Conservation (phyloP, 1,140 invertebrate genomes). For the Drosophila arizonae region DNA sequence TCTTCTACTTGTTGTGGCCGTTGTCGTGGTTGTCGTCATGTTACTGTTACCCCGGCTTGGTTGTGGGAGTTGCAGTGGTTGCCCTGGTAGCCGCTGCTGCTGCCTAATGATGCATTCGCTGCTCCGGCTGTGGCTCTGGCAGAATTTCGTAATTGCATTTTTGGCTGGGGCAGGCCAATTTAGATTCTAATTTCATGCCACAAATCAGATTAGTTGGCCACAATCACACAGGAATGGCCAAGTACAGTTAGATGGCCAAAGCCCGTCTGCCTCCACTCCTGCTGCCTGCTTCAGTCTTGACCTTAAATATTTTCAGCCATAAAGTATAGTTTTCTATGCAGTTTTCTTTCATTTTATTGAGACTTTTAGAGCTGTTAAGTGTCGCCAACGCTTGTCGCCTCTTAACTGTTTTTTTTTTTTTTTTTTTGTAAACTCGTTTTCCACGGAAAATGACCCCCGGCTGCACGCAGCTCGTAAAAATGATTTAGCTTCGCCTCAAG, state of each 20-base stretch:
- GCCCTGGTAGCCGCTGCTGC: constrained; percentile 15
- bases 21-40: constrained; percentile 62
- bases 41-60: constrained; percentile 29
- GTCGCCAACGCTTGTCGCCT: constrained; percentile 68
- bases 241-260: constrained; percentile 58
- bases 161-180: constrained; percentile 56
- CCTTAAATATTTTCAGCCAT: constrained; percentile 13
- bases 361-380: constrained; percentile 68
- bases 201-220: constrained; percentile 73
- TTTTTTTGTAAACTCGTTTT: constrained; percentile 50
- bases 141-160: constrained; percentile 49
- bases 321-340: constrained; percentile 23
- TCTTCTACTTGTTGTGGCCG: constrained; percentile 38
- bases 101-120: constrained; percentile 69
- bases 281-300: constrained; percentile 5
- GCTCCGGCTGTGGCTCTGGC: neutral
- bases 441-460: constrained; percentile 42
- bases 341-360: too few species aligned
- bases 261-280: constrained; percentile 1
- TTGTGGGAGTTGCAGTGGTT: constrained; percentile 42
- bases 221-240: constrained; percentile 43
- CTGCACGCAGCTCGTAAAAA: constrained; percentile 56
- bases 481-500: constrained; percentile 57
- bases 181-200: constrained; percentile 77
- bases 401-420: constrained; percentile 57